phyloP scores from a whole-genome alignment of 2,888 invertebrate genomes.

The Anthophora plumipes region DNA sequence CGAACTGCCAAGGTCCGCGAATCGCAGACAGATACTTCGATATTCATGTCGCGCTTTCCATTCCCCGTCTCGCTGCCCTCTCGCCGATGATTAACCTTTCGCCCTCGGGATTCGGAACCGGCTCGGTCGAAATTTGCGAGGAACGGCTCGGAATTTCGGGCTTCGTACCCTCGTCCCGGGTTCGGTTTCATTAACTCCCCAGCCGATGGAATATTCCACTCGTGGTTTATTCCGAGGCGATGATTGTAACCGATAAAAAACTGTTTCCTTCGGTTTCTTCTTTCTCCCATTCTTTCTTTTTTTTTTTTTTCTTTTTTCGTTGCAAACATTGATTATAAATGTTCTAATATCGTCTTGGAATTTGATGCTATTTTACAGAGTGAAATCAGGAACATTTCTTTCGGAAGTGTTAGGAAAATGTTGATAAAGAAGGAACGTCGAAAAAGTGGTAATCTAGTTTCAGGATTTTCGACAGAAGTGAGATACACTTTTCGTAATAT shows the following conservation, averaged over 20 bases:
- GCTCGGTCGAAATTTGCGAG: slow-evolving; percentile 32
- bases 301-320: too few relatives aligned
- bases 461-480: too few relatives aligned
- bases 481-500: too few relatives aligned
- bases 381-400: too few relatives aligned
- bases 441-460: too few relatives aligned
- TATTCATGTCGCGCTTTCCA: slow-evolving; percentile 64
- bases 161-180: slow-evolving; percentile 22
- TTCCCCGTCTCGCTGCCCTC: slow-evolving; percentile 29
- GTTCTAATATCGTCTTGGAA: too few relatives aligned
- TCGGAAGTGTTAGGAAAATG: too few relatives aligned
- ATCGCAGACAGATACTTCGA: slow-evolving; percentile 57
- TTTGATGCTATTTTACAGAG: too few relatives aligned
- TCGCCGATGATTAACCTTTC: slow-evolving; percentile 56
- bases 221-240: slow-evolving; percentile 3
- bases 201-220: slow-evolving; percentile 14
- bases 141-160: slow-evolving; percentile 43
- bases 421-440: too few relatives aligned
- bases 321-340: too few relatives aligned
- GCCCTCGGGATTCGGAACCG: slow-evolving; percentile 37
- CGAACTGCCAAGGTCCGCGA: slow-evolving; percentile 56
- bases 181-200: slow-evolving; percentile 44
- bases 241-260: neutral
- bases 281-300: neutral
- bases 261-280: neutral